Conservation (phyloP, 1,140 invertebrate genomes). For the Tribolium castaneum region DNA sequence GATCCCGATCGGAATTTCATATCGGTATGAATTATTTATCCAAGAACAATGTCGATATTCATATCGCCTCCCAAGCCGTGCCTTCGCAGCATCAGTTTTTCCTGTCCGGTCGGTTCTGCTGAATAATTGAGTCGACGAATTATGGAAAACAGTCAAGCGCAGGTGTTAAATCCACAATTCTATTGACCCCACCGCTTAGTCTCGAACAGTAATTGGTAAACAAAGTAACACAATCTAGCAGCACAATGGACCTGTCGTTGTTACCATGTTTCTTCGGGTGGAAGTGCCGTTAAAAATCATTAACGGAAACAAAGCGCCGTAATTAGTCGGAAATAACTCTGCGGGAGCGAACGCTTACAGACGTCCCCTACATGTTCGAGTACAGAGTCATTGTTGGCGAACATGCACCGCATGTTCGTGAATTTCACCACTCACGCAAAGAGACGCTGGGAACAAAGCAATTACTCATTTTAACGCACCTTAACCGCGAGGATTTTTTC, state of each 20-base stretch:
- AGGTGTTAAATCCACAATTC: constrained; percentile 24
- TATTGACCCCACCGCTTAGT: constrained; percentile 10
- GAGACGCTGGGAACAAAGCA: neutral
- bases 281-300: constrained; percentile 40
- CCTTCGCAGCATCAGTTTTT: neutral
- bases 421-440: neutral
- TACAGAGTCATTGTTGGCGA: neutral
- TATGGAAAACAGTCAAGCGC: neutral
- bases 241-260: constrained; percentile 10
- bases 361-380: neutral
- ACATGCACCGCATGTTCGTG: neutral
- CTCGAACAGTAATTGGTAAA: constrained; percentile 27
- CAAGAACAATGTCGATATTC: constrained; percentile 22
- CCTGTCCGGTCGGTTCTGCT: neutral
- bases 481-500: neutral
- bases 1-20: constrained; percentile 19
- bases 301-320: constrained; percentile 41
- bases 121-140: constrained; percentile 21
- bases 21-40: constrained; percentile 13
- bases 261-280: constrained; percentile 14
- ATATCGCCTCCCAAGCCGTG: neutral
- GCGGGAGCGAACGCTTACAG: neutral
- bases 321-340: constrained; percentile 38
- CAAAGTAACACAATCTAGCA: constrained; percentile 34
- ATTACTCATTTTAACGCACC: neutral